These are phyloP conservation scores for Coreius guichenoti DNA, from an alignment of 2,797 vertebrate genomes.

Conservation along the genomic window DNA sequence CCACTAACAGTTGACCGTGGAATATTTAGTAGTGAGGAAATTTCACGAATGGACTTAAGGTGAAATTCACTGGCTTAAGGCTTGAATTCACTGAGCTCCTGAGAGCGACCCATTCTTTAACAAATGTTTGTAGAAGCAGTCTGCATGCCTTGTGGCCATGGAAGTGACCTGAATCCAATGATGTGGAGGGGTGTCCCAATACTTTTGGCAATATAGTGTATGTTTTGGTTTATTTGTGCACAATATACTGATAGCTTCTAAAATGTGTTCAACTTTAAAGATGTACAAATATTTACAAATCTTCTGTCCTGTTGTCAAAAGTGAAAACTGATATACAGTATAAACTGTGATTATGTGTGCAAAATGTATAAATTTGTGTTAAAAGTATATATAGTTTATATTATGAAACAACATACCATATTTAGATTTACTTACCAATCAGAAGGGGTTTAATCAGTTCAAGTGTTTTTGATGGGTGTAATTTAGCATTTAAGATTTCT, in stretches of 20 bases:
- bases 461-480: constrained; percentile 2
- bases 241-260: neutral
- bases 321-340: neutral
- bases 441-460: neutral
- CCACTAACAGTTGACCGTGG: too few relatives aligned
- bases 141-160: too few relatives aligned
- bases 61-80: too few relatives aligned
- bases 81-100: too few relatives aligned
- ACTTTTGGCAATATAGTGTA: too few relatives aligned
- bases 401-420: neutral
- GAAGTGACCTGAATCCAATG: too few relatives aligned
- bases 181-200: too few relatives aligned
- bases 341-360: neutral
- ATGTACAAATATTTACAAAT: neutral
- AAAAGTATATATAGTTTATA: neutral
- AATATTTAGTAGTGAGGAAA: too few relatives aligned
- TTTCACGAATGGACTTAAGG: too few relatives aligned
- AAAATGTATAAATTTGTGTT: neutral
- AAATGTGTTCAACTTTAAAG: neutral
- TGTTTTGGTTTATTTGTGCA: too few relatives aligned
- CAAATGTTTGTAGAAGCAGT: too few relatives aligned
- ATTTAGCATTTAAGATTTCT: constrained; percentile 12
- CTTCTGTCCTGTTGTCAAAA: neutral
- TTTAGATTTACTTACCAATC: neutral
- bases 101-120: too few relatives aligned